Base-by-base conservation (phyloP, 2,797 vertebrate species). In the Acipenser ruthenus region DNA sequence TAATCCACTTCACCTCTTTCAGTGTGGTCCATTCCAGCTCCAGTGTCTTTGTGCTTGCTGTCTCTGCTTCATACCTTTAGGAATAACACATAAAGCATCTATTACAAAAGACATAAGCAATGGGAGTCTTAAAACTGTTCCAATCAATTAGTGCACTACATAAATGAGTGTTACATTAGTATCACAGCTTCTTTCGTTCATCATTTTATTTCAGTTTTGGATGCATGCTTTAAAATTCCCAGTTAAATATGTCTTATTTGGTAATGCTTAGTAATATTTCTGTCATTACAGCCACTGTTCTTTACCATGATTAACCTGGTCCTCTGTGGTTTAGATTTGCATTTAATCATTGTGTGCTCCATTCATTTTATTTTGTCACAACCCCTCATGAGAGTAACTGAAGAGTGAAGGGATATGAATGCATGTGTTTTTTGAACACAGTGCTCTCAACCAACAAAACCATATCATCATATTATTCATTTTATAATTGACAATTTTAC, bases 11-110 rank as follows among this genome's bases (percentile, higher is more conserved):
- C 10, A 80, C 79, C 77, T 82, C 79, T 66, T 82, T 81, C 50
- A 84, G 64, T 6, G 70, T 71, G 10, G 74, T 75, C 83, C 83
- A 85, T 11, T 85, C 82, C 2, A 70, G 12, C 70, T 85, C 82
- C 67, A 85, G 67, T 53, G 66, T 8, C 73, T 84, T 84, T 51
- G 79, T 81, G 49, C 68, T 68, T 66, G 73, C 2, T 0, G 70
- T 71, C 66, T 85, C 81, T 61, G 82, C 83, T 18, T 85, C 81
- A 65, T 76, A 82, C 68, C 83, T 85, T 64, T 50, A 52, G 23
- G 23, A 37, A 37, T 9, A 60, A 64, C 1, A 23, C 47, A 52
- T 37, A 50, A 62, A 63, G 6, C 49, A 49, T 63, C 5, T 8
- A 48, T 37, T 37, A 37, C 23, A 37, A 3, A 37, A 37, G 23